Base-by-base conservation (phyloP, 2,113 vertebrate species). In the Takifugu flavidus region DNA sequence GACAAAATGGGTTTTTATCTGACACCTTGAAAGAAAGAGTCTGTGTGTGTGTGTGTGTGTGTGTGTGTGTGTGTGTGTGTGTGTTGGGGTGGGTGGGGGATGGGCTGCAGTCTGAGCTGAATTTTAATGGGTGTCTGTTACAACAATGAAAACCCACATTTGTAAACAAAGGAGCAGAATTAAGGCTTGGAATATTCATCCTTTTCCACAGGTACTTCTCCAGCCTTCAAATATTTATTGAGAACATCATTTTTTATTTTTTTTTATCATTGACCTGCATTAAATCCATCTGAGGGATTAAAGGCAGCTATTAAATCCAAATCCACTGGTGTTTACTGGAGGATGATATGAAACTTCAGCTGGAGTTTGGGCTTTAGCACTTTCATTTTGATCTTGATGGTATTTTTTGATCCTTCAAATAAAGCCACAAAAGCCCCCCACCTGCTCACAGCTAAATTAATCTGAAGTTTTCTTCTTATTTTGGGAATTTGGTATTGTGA, bases 261-360 rank as follows among this genome's bases (percentile, higher is more conserved):
- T 74, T 76, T 67, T 77, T 49, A 85, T 84, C 70, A 81, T 60
- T 85, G 87, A 85, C 80, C 84, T 72, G 71, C 57, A 50, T 69
- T 67, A 73, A 82, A 89, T 86, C 79, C 80, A 90, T 84, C 75
- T 62, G 34, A 51, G 65, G 81, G 88, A 90, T 91, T 91, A 90
- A 87, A 87, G 74, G 62, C 72, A 76, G 82, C 87, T 89, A 88
- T 91, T 89, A 89, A 80, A 88, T 73, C 85, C 60, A 80, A 88
- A 91, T 91, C 88, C 88, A 84, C 84, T 86, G 73, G 67, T 89
- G 80, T 88, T 89, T 88, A 78, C 84, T 75, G 49, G 53, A 72
- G 88, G 86, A 90, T 88, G 67, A 89, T 77, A 77, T 87, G 70
- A 83, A 87, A 88, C 85, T 89, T 90, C 81, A 89, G 87, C 87